Base-by-base conservation (phyloP, 1,140 invertebrate species). In the Scaptomyza montana region DNA sequence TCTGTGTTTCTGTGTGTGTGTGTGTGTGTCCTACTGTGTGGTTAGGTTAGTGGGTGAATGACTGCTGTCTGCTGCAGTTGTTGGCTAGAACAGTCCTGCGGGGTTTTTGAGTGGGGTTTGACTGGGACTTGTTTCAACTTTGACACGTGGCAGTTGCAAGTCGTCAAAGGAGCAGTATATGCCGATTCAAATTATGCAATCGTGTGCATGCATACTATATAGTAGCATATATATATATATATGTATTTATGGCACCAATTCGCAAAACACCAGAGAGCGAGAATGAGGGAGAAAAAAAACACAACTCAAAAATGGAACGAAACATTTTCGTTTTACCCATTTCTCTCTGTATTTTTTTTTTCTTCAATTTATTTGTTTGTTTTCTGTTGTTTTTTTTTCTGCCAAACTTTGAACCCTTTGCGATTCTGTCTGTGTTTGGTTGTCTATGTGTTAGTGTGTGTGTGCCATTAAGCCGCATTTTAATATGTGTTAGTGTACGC, bases 381-480 rank as follows among this genome's bases (percentile, higher is more conserved):
- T 13, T 21, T 28, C 16, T 5, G n/a, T 5, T 63, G 16, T 43
- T 51, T 64, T 41, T 41, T 10, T n/a, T 54, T 25, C 33, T 49
- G 67, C 63, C 59, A 84, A 84, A 85, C 70, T 86, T 86, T 86
- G 74, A 86, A 74, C 74, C 69, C 78, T 71, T 73, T 74, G 64
- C 64, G 39, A 66, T 41, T 57, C 54, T 45, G 62, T 66, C 46
- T 2, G 16, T 9, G 25, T 9, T 3, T 39, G 59, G 54, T 19
- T 5, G 8, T 30, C 47, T 53, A 62, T 43, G 62, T 61, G 41
- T 66, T 43, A 59, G 43, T 19, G 61, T 51, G 50, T 67, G 53
- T 78, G 54, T 72, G 67, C 76, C 61, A 79, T 84, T 76, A 84
- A 85, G 62, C 80, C 80, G 70, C 80, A 85, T 80, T 78, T 85